These are phyloP conservation scores for Leiothrix lutea DNA, from an alignment of 2,113 vertebrate genomes.

Conservation along the genomic window DNA sequence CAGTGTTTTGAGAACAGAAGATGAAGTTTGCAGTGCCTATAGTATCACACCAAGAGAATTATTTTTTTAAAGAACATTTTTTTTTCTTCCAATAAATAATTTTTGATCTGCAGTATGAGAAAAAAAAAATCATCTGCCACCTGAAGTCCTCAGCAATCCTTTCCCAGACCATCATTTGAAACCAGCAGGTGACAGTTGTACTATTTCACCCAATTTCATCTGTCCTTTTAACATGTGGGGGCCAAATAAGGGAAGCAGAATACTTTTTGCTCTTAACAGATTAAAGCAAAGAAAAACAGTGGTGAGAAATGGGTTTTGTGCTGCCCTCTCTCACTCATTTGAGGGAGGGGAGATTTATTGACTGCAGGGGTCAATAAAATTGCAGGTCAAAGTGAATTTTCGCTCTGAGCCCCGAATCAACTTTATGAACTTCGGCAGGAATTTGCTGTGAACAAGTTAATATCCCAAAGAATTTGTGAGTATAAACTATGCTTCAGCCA, in stretches of 20 bases:
- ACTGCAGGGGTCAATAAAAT: conserved; percentile 34
- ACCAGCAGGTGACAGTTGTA: conserved; percentile 2
- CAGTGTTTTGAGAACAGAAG: background rate
- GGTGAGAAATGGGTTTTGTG: background rate
- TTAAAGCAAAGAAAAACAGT: conserved; percentile 37
- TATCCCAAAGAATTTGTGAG: background rate
- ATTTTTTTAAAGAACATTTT: background rate
- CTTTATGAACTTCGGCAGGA: background rate
- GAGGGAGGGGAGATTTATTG: background rate
- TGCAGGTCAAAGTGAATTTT: background rate
- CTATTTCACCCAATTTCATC: conserved; percentile 38
- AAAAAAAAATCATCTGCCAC: background rate
- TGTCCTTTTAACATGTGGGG: background rate
- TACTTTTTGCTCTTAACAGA: conserved; percentile 4
- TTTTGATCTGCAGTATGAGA: background rate
- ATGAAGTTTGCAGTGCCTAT: background rate
- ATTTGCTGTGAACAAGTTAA: background rate
- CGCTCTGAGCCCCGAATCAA: background rate
- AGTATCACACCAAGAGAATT: background rate
- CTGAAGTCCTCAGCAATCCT: background rate
- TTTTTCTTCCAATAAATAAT: background rate
- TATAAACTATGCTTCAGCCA: background rate
- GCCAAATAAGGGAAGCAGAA: conserved; percentile 12
- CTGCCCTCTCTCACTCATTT: background rate
- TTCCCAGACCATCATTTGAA: background rate